phyloP scores from a whole-genome alignment of 1,140 invertebrate species.

The Anastrepha ludens region DNA sequence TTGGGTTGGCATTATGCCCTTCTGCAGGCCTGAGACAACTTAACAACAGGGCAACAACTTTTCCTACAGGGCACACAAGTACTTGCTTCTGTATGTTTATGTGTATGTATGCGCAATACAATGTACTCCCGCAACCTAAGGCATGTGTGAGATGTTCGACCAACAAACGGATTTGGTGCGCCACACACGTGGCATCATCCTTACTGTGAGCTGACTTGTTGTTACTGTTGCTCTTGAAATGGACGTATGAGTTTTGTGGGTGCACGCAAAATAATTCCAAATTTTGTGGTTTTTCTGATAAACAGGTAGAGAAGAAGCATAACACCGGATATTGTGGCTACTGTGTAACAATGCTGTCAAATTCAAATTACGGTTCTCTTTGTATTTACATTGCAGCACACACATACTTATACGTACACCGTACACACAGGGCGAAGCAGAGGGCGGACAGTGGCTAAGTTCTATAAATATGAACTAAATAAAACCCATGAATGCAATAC shows the following conservation, averaged over 20 bases:
- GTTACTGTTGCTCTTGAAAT: background rate
- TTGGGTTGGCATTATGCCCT: no score
- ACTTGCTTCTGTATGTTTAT: background rate
- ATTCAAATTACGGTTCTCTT: background rate
- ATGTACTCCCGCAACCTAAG: conserved; percentile 14
- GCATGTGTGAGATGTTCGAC: conserved; percentile 25
- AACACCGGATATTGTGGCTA: conserved; percentile 38
- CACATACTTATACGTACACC: background rate
- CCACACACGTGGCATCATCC: conserved; percentile 12
- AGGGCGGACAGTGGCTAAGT: conserved; percentile 10
- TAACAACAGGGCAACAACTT: no score
- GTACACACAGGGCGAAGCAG: background rate
- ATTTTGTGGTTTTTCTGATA: conserved; percentile 35
- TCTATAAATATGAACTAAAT: conserved; percentile 23
- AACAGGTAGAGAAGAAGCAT: background rate
- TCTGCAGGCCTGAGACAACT: no score
- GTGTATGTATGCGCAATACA: background rate
- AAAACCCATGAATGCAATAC: background rate
- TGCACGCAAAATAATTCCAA: conserved; percentile 33
- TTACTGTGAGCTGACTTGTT: background rate
- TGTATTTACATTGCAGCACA: background rate
- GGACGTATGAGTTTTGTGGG: background rate
- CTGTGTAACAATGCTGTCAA: conserved; percentile 48
- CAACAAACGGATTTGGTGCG: conserved; percentile 40
- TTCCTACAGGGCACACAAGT: no score